A percentile compares a stretch with the other conserved stretches of the same genome.
Evolutionary conservation across 2,888 invertebrate species (phyloP).

Genomic region (Syrphus vitripennis): DNA sequence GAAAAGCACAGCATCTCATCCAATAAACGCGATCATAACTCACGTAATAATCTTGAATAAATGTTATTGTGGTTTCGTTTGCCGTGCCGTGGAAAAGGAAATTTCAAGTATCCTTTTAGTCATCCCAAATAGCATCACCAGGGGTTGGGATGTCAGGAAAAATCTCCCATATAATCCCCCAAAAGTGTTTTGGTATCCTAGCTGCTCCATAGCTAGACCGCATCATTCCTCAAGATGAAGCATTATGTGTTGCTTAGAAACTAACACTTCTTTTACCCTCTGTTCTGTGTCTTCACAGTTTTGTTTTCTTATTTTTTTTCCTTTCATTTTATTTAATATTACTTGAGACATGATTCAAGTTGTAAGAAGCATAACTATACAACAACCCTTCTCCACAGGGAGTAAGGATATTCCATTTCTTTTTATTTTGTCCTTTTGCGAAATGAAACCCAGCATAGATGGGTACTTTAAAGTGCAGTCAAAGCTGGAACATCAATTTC

Average conservation of each 20-base stretch:
- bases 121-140: neutral
- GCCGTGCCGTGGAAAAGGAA: conserved; percentile 54
- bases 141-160: conserved; percentile 21
- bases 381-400: conserved; percentile 69
- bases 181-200: conserved; percentile 60
- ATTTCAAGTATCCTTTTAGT: conserved; percentile 50
- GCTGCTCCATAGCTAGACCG: conserved; percentile 42
- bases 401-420: conserved; percentile 37
- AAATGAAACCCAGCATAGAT: neutral
- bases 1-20: conserved; percentile 56
- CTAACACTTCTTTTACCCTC: no score
- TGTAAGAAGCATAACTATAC: conserved; percentile 40
- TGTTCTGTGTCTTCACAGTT: neutral
- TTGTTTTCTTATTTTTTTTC: neutral
- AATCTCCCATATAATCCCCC: conserved; percentile 50
- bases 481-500: conserved; percentile 58
- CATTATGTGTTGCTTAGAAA: conserved; percentile 67
- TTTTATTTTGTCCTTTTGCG: conserved; percentile 5
- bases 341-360: conserved; percentile 49
- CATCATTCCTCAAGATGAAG: conserved; percentile 27
- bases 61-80: conserved; percentile 69
- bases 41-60: conserved; percentile 73
- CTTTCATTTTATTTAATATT: conserved; percentile 2
- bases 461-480: conserved; percentile 64
- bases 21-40: conserved; percentile 73